These are phyloP conservation scores for Trachelus iudaicus DNA, from an alignment of 2,888 invertebrate species.

Conservation along the genomic window DNA sequence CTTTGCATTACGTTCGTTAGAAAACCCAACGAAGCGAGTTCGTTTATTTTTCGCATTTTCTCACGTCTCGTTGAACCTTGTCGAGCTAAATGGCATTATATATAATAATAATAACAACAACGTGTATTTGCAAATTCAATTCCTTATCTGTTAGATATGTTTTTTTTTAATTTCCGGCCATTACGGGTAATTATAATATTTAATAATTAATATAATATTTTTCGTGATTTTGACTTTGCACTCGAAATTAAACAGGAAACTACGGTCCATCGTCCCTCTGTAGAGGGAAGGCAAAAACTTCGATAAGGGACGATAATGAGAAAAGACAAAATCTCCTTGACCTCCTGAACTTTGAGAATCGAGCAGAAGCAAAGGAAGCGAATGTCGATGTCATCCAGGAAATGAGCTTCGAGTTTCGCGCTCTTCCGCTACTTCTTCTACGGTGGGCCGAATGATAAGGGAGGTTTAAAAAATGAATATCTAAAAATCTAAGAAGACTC, in stretches of 20 bases:
- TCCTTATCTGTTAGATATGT: no score
- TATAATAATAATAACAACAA: not conserved
- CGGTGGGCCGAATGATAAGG: not conserved
- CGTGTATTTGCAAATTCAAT: not conserved
- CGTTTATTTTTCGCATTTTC: no score
- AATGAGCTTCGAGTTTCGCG: not conserved
- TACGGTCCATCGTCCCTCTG: no score
- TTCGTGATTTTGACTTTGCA: no score
- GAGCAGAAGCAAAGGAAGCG: not conserved
- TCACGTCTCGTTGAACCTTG: not conserved
- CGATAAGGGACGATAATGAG: not conserved
- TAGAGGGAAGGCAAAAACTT: not conserved
- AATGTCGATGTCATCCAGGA: not conserved
- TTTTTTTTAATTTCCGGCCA: not conserved
- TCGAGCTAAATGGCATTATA: not conserved
- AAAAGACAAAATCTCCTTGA: not conserved
- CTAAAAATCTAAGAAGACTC: not conserved
- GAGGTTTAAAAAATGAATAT: not conserved
- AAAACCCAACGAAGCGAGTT: no score
- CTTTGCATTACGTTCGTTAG: no score
- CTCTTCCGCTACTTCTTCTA: not conserved
- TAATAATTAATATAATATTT: no score
- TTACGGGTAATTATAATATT: not conserved
- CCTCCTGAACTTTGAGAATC: not conserved
- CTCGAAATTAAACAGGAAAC: not conserved